A percentile compares a stretch with the other conserved stretches of the same genome.
Conservation (phyloP, 2,888 invertebrate genomes). For the Drosophila fungiperda region DNA sequence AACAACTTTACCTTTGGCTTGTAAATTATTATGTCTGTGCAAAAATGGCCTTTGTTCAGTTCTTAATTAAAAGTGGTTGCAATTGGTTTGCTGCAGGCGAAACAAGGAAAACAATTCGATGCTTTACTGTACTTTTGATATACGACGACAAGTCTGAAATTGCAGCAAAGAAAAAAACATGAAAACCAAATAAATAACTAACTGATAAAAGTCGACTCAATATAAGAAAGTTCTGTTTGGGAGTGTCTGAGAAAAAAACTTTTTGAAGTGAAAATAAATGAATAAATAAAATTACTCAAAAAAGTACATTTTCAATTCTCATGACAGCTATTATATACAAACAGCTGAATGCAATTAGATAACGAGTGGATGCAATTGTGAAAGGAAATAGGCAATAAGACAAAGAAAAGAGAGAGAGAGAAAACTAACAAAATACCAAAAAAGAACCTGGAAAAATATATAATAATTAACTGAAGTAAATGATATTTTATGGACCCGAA, state of each 20-base stretch:
- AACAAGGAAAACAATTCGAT: background rate
- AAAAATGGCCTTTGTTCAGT: background rate
- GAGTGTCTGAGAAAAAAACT: conserved; percentile 41
- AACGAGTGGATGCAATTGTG: conserved; percentile 59
- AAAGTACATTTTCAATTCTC: conserved; percentile 69
- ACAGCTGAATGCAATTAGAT: conserved; percentile 74
- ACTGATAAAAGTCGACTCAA: conserved; percentile 47
- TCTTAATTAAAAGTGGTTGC: conserved; percentile 65
- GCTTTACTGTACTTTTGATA: conserved; percentile 51
- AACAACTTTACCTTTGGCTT: conserved; percentile 12
- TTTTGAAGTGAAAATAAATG: conserved; percentile 68
- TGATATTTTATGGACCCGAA: conserved; percentile 62
- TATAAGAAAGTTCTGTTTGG: background rate
- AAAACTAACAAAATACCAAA: conserved; percentile 26
- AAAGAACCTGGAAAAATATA: conserved; percentile 2
- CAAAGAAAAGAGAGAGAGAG: background rate
- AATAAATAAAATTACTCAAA: conserved; percentile 70
- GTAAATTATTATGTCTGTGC: conserved; percentile 6
- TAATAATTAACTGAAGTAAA: conserved; percentile 52
- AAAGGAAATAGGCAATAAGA: conserved; percentile 44
- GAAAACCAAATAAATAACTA: conserved; percentile 70
- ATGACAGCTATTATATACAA: conserved; percentile 69
- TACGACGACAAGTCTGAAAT: conserved; percentile 42
- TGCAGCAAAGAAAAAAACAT: conserved; percentile 32
- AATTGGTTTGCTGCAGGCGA: conserved; percentile 40